A percentile compares a stretch with the other conserved stretches of the same genome.
Conservation (phyloP, 2,113 vertebrate species). For the Pelecanoides urinatrix region DNA sequence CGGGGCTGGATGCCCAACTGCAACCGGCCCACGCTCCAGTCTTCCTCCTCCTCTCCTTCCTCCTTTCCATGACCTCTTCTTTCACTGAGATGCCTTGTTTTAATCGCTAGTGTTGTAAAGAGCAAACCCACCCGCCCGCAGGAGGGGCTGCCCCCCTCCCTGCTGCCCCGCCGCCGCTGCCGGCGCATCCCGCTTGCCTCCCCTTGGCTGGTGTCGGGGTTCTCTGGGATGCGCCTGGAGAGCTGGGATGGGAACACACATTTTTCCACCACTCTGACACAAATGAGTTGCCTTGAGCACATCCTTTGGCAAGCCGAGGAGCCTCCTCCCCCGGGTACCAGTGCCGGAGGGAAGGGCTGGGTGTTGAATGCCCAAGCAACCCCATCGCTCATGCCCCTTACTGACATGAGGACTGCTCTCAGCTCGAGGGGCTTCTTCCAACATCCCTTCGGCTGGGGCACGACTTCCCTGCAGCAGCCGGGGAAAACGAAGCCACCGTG, state of each 20-base stretch:
- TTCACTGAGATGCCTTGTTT: slow-evolving; percentile 69
- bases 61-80: slow-evolving; percentile 22
- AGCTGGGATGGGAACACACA: not conserved
- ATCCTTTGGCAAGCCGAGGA: not conserved
- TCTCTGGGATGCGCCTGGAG: not conserved
- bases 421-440: not conserved
- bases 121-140: not conserved
- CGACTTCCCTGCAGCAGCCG: not conserved
- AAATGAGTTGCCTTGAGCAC: not conserved
- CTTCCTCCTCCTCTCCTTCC: slow-evolving; percentile 15
- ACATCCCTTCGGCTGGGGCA: not conserved
- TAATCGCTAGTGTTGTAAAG: slow-evolving; percentile 65
- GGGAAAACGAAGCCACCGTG: not conserved
- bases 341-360: not conserved
- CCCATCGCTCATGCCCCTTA: not conserved
- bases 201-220: not conserved
- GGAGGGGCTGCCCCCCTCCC: not conserved
- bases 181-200: not conserved
- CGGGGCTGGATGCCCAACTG: slow-evolving; percentile 7
- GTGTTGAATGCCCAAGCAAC: not conserved
- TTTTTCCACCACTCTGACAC: not conserved
- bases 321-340: rapidly evolving
- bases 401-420: not conserved
- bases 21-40: not conserved
- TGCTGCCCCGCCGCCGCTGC: not conserved